phyloP scores from a whole-genome alignment of 2,888 invertebrate genomes.

The Drosophila pseudotakahashii region DNA sequence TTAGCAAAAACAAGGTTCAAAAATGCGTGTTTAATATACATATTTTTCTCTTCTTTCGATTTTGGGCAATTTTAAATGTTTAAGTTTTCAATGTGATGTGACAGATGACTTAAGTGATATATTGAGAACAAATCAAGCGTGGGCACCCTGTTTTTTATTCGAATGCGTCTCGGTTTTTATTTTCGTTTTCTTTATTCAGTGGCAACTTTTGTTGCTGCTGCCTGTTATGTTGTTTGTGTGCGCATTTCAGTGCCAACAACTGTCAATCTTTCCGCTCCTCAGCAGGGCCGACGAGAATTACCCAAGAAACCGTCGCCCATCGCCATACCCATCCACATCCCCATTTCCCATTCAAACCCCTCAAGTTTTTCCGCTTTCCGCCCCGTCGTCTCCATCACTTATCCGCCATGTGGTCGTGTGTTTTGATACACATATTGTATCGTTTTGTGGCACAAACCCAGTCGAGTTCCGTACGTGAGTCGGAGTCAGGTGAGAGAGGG shows the following conservation, averaged over 20 bases:
- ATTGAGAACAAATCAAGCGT: not conserved
- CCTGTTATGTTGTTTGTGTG: constrained; percentile 66
- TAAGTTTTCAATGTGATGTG: too few relatives aligned
- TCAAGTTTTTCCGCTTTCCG: not conserved
- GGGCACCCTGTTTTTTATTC: constrained; percentile 53
- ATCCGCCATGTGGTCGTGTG: constrained; percentile 58
- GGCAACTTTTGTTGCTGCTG: constrained; percentile 63
- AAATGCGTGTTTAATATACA: too few relatives aligned
- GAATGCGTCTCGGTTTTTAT: constrained; percentile 58
- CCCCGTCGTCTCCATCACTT: not conserved
- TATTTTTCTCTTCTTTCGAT: too few relatives aligned
- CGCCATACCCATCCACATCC: not conserved
- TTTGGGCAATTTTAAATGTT: too few relatives aligned
- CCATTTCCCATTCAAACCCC: not conserved
- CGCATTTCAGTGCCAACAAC: constrained; percentile 75
- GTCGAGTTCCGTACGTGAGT: constrained; percentile 18
- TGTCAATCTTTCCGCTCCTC: constrained; percentile 67
- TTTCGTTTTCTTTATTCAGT: constrained; percentile 64
- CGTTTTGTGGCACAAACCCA: constrained; percentile 65
- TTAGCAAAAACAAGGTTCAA: too few relatives aligned
- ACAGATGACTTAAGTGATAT: not conserved
- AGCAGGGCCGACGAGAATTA: constrained; percentile 29
- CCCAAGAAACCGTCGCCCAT: constrained; percentile 17
- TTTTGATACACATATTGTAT: constrained; percentile 77
- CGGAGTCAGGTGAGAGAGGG: constrained; percentile 16